Percentiles rank a stretch among this genome's conserved stretches.
Evolutionary conservation across 1,140 invertebrate genomes (phyloP).

Genomic region (Euura saliciscinereae): DNA sequence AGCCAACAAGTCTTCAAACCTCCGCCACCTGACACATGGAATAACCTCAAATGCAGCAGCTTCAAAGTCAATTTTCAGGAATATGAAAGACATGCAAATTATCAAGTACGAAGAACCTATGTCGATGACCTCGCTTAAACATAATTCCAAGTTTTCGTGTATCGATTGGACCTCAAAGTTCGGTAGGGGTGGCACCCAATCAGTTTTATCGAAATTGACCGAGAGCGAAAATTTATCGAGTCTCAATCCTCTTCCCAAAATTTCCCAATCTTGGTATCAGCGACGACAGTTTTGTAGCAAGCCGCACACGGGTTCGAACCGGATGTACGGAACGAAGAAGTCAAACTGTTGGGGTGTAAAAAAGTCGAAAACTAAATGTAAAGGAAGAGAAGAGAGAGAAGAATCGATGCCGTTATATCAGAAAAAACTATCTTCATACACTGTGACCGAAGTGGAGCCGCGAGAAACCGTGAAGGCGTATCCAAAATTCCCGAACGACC

Average conservation of each 20-base stretch:
- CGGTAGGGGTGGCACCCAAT: not conserved
- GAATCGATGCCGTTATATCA: not conserved
- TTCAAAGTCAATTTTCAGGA: too few species aligned
- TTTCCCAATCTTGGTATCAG: not conserved
- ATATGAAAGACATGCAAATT: too few species aligned
- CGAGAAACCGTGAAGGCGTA: not conserved
- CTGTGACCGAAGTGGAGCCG: not conserved
- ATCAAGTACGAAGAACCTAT: too few species aligned
- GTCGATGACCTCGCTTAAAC: not conserved
- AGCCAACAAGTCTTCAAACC: not conserved
- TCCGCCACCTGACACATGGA: not conserved
- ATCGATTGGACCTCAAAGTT: not conserved
- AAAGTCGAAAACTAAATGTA: not conserved
- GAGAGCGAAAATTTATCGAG: not conserved
- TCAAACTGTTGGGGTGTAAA: not conserved
- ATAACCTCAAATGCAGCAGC: not conserved
- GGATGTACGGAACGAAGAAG: not conserved
- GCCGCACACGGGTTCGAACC: not conserved
- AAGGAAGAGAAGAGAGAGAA: not conserved
- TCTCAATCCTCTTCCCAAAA: not conserved
- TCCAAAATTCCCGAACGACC: not conserved
- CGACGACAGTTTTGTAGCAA: not conserved
- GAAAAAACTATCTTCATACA: not conserved
- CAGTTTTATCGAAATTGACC: not conserved
- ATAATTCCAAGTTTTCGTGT: not conserved